A percentile compares a stretch with the other conserved stretches of the same genome.
Evolutionary conservation across 2,888 invertebrate species (phyloP).

Genomic region (Trichopoda pennipes): DNA sequence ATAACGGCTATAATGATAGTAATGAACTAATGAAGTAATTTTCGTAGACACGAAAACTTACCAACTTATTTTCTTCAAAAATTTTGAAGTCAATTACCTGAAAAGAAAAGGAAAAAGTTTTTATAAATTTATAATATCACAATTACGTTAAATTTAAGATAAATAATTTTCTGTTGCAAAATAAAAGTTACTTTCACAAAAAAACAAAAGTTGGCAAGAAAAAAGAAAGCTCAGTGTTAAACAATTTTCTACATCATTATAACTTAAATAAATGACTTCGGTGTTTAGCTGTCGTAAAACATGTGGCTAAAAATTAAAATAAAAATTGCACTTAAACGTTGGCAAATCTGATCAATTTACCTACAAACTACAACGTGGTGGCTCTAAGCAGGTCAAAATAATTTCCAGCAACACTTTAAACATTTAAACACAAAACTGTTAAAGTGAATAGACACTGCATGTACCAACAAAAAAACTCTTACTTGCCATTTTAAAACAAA

Average conservation of each 20-base stretch:
- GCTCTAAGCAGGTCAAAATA: constrained; percentile 58
- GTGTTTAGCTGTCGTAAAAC: constrained; percentile 28
- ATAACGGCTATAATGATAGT: constrained; percentile 25
- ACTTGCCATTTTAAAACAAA: not conserved
- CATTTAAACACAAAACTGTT: constrained; percentile 15
- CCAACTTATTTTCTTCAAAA: constrained; percentile 11
- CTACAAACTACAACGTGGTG: constrained; percentile 37
- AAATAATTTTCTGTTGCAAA: constrained; percentile 21
- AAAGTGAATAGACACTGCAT: constrained; percentile 20
- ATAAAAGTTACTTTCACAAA: constrained; percentile 30
- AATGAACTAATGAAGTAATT: constrained; percentile 43
- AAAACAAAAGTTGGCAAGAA: not conserved
- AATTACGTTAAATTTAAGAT: constrained; percentile 30
- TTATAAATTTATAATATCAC: constrained; percentile 17
- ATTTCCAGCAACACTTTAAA: constrained; percentile 60
- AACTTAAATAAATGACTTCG: constrained; percentile 31
- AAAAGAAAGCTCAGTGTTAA: constrained; percentile 6
- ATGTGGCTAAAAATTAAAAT: constrained; percentile 21
- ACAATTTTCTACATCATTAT: constrained; percentile 34
- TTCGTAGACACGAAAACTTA: constrained; percentile 37
- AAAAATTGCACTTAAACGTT: not conserved
- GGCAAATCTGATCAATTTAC: constrained; percentile 31
- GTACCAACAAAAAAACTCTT: not conserved
- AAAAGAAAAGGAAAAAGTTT: constrained; percentile 41
- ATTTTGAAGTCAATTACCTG: constrained; percentile 43